phyloP scores from a whole-genome alignment of 2,888 invertebrate species.

The Carcina quercana region DNA sequence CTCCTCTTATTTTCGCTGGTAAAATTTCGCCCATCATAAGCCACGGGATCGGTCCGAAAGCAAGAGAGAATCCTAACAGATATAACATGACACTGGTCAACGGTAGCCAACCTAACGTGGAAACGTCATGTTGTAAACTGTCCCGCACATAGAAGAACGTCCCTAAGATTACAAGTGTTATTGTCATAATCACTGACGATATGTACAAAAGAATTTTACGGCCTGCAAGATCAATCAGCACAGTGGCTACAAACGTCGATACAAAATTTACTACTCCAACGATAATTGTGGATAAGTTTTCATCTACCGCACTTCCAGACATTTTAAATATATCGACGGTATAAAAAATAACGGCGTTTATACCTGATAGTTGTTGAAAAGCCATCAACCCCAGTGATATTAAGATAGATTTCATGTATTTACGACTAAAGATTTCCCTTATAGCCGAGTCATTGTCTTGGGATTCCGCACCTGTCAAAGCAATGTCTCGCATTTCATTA shows the following conservation, averaged over 20 bases:
- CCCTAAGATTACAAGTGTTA: constrained; percentile 83
- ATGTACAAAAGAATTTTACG: constrained; percentile 91
- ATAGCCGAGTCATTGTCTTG: constrained; percentile 76
- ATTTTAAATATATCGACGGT: constrained; percentile 90
- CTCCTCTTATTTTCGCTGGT: constrained; percentile 90
- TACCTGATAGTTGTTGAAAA: constrained; percentile 96
- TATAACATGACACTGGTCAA: constrained; percentile 86
- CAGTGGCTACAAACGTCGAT: constrained; percentile 91
- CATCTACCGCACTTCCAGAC: constrained; percentile 87
- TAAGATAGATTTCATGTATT: constrained; percentile 84
- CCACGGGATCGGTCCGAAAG: constrained; percentile 90
- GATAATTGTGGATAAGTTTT: constrained; percentile 87
- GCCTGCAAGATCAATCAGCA: constrained; percentile 90
- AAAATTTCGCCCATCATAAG: constrained; percentile 95
- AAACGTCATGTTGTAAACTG: constrained; percentile 60
- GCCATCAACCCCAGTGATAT: constrained; percentile 93
- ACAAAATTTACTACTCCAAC: constrained; percentile 92
- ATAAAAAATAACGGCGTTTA: constrained; percentile 97
- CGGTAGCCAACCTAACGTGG: constrained; percentile 84
- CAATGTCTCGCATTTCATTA: constrained; percentile 83
- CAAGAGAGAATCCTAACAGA: constrained; percentile 90
- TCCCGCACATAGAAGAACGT: constrained; percentile 82
- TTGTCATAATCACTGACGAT: constrained; percentile 85
- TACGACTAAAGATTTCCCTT: constrained; percentile 79
- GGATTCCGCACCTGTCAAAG: constrained; percentile 79